Base-by-base conservation (phyloP, 2,113 vertebrate species). In the Tupaia tana region DNA sequence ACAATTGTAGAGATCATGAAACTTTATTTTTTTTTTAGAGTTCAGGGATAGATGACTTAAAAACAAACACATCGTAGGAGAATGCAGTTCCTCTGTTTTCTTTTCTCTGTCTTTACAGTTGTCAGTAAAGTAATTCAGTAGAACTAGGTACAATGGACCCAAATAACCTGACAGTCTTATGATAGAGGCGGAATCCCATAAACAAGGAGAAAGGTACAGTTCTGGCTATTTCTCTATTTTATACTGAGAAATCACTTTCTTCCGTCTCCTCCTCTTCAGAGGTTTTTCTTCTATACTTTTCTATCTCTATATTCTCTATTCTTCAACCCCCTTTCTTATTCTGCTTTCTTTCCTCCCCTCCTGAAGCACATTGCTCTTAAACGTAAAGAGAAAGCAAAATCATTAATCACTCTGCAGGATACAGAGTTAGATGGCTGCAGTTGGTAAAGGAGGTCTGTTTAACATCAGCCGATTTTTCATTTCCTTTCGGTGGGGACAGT, bases 401-500 rank as follows among this genome's bases (percentile, higher is more conserved):
- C 98, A 98, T 98, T 98, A 98, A 98, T 98, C 98, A 98, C 97
- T 77, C 98, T 96, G 96, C 98, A 98, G 98, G 98, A 98, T 98
- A 96, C 97, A 97, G 97, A 97, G 96, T 98, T 98, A 97, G 97
- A 98, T 97, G 97, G 97, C 95, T 97, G 95, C 96, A 97, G 96
- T 96, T 98, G 97, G 95, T 98, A 96, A 98, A 98, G 96, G 98
- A 96, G 97, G 98, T 98, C 98, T 99, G 98, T 96, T 98, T 97
- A 99, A 97, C 97, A 98, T 99, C 98, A 98, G 96, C 93, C 86
- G 88, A 97, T 98, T 98, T 98, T 99, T 99, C 98, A 98, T 98
- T 99, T 98, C 98, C 98, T 98, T 98, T 98, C 96, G 92, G 94
- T 98, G 98, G 98, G 98, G 98, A 98, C 97, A 98, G 97, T 98